Evolutionary conservation across 2,888 invertebrate genomes (phyloP).

Genomic region (Noctua pronuba): DNA sequence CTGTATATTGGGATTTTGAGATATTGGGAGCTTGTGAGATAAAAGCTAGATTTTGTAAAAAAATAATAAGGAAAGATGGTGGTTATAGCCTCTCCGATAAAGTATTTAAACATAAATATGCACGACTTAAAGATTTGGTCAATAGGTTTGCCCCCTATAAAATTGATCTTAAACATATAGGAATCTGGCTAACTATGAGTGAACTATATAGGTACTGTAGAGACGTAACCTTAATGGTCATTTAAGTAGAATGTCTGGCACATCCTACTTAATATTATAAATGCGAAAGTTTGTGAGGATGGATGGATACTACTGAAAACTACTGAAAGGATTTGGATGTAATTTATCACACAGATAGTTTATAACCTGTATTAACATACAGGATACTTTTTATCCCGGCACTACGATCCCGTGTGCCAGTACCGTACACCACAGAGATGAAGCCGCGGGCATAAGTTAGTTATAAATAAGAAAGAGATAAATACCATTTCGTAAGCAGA

Average conservation of each 20-base stretch:
- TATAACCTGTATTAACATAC: no score
- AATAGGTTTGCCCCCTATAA: background rate
- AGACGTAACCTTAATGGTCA: background rate
- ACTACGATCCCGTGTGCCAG: no score
- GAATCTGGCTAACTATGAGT: background rate
- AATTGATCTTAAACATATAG: background rate
- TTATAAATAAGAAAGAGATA: background rate
- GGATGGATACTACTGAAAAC: no score
- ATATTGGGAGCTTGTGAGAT: background rate
- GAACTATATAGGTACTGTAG: background rate
- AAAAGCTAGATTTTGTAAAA: background rate
- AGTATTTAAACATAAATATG: background rate
- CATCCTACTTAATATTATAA: no score
- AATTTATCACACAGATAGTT: no score
- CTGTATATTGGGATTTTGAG: background rate
- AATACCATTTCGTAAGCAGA: background rate
- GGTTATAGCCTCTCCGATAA: background rate
- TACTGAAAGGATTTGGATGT: no score
- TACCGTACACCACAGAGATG: no score
- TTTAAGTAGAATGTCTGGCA: background rate
- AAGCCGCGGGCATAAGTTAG: no score
- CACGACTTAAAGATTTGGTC: background rate
- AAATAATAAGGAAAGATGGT: background rate
- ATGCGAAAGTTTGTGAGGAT: no score
- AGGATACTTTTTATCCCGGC: no score